Conservation (phyloP, 2,113 vertebrate species). For the Seriola dumerili region DNA sequence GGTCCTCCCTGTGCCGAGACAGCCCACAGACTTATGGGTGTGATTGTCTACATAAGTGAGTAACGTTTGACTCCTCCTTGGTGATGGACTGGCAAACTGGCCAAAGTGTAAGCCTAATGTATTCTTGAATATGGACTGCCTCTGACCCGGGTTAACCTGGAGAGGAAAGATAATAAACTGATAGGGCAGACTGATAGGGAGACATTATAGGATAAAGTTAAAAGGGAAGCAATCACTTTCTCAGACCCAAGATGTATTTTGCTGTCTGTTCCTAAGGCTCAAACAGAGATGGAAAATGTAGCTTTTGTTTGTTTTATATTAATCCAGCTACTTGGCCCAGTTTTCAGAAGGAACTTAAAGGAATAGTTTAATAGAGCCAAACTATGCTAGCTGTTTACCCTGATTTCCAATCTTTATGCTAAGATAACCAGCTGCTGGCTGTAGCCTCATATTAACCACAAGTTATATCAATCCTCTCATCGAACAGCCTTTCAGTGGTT, state of each 20-base stretch:
- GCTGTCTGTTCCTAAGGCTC: background rate
- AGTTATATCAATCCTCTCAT: too few species aligned
- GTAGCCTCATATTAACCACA: too few species aligned
- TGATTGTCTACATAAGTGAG: constrained; percentile 14
- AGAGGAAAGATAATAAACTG: constrained; percentile 42
- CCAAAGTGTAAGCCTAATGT: constrained; percentile 30
- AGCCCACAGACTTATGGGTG: constrained; percentile 39
- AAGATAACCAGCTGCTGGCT: too few species aligned
- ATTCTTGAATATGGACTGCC: constrained; percentile 12
- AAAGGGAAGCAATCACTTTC: constrained; percentile 6
- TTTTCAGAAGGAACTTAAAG: background rate
- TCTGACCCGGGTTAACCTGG: background rate
- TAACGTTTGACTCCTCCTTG: constrained; percentile 23
- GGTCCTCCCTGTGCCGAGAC: constrained; percentile 29
- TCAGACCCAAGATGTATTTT: background rate
- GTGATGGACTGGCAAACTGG: constrained; percentile 47
- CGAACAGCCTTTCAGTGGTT: background rate
- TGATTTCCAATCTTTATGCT: too few species aligned
- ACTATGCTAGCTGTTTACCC: too few species aligned
- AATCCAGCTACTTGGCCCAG: background rate
- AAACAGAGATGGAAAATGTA: background rate
- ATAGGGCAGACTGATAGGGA: constrained; percentile 4
- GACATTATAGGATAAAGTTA: background rate
- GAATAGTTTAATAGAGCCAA: too few species aligned
- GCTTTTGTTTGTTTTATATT: background rate